These are phyloP conservation scores for Marronus borbonicus DNA, from an alignment of 2,888 invertebrate species.

Conservation along the genomic window DNA sequence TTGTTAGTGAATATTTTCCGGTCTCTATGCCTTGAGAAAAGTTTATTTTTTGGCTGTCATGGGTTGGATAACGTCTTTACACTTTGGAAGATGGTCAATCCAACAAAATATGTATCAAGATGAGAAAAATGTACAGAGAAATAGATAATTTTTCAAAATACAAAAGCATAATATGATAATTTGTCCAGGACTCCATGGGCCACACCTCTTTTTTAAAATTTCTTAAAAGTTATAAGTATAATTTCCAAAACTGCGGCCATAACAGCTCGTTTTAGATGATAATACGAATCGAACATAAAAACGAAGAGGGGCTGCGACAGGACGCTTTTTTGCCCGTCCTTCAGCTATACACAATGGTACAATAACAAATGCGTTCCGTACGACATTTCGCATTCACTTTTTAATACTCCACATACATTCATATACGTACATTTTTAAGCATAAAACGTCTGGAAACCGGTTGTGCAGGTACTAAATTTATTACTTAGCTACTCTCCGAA, in stretches of 20 bases:
- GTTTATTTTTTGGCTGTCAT: too few species aligned
- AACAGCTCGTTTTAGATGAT: background rate
- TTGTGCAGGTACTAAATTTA: conserved; percentile 48
- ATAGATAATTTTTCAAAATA: too few species aligned
- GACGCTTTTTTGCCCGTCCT: too few species aligned
- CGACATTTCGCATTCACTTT: conserved; percentile 39
- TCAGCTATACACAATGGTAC: conserved; percentile 17
- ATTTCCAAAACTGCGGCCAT: background rate
- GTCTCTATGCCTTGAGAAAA: too few species aligned
- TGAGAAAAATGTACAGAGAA: too few species aligned
- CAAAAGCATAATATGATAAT: too few species aligned
- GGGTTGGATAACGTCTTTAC: too few species aligned
- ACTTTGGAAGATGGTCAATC: too few species aligned
- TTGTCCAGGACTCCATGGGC: too few species aligned
- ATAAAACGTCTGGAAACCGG: conserved; percentile 45
- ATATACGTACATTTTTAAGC: conserved; percentile 40
- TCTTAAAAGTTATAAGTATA: background rate
- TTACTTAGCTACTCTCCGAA: conserved; percentile 42
- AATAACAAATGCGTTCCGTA: conserved; percentile 17
- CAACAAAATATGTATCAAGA: too few species aligned
- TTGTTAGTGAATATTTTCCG: too few species aligned
- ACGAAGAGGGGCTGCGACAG: too few species aligned
- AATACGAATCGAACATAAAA: background rate
- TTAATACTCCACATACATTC: conserved; percentile 24
- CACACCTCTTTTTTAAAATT: background rate